Evolutionary conservation across 1,140 invertebrate species (phyloP), one percentile per base, ranked within the genome.

Genomic region (Drosophila arawakana): DNA sequence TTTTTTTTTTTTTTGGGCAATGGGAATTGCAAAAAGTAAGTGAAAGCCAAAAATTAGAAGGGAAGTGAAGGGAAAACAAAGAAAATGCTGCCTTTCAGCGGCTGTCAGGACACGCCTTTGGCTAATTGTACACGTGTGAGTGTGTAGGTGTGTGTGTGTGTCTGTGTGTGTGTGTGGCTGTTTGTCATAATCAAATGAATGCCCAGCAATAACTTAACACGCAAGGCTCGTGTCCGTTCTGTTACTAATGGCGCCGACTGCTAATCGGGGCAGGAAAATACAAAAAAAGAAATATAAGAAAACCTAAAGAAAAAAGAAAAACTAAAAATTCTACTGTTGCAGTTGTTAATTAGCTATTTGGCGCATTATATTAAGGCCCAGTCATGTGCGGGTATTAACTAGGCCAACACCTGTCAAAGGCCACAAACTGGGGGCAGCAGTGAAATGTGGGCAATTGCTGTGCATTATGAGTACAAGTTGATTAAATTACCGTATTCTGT

Each of bases 181-280:
- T 88, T 73, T 86, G 82, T 88, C 82, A 86, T 86, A 86, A 88
- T 86, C 76, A 86, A 86, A 82, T 88, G 79, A 76, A 78, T 76
- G 77, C 58, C 74, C 47, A 66, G 62, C 59, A 78, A 80, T 78
- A 78, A 76, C 69, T 86, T 70, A 88, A 80, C 82, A 86, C 82
- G 82, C 82, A 86, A 86, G 76, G 69, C 76, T 59, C 66, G 60
- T 59, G 71, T 70, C 54, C 67, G 71, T 70, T 47, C 67, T 61
- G 47, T 75, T 77, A 60, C 73, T 80, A 84, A 84, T 83, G 80
- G 62, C 80, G 70, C 81, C 63, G 81, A 71, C 78, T 68, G 69
- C 72, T 72, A 83, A 82, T 79, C 76, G 74, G 65, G 43, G 58
- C 54, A 67, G 66, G 52, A 72, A 52, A 34, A 57, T n/a, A 6